phyloP scores from a whole-genome alignment of 2,797 vertebrate genomes.

The Tangara arthus region DNA sequence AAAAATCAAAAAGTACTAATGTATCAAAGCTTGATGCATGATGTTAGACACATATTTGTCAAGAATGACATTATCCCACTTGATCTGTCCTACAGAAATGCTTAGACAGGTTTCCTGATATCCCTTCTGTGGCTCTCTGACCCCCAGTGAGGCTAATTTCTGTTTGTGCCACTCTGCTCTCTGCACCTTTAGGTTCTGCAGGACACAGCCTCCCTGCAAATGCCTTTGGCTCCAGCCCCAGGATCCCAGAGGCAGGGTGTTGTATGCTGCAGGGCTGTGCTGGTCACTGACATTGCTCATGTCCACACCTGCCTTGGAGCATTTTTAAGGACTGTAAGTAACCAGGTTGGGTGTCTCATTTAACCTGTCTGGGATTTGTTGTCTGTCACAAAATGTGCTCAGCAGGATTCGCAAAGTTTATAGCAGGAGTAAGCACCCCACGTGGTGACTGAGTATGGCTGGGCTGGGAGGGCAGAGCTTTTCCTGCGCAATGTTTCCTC shows the following conservation, averaged over 20 bases:
- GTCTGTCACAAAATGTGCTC: background rate
- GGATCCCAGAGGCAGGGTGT: background rate
- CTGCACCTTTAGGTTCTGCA: background rate
- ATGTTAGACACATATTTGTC: background rate
- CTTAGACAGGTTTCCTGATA: background rate
- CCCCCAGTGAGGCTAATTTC: background rate
- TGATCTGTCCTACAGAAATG: background rate
- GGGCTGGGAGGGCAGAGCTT: background rate
- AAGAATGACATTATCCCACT: background rate
- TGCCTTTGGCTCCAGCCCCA: background rate
- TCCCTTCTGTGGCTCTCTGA: background rate
- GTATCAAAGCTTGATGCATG: background rate
- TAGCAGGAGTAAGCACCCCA: background rate
- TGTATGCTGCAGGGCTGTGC: background rate
- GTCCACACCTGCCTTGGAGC: background rate
- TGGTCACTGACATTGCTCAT: background rate
- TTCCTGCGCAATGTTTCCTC: background rate
- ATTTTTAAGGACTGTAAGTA: background rate
- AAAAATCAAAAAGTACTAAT: background rate
- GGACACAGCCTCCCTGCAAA: background rate
- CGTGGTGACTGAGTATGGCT: rapidly evolving
- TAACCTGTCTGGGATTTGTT: background rate
- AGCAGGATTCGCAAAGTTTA: background rate
- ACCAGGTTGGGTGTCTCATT: background rate
- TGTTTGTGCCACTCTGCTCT: background rate